phyloP scores from a whole-genome alignment of 2,797 vertebrate genomes.

The Galago senegalensis region DNA sequence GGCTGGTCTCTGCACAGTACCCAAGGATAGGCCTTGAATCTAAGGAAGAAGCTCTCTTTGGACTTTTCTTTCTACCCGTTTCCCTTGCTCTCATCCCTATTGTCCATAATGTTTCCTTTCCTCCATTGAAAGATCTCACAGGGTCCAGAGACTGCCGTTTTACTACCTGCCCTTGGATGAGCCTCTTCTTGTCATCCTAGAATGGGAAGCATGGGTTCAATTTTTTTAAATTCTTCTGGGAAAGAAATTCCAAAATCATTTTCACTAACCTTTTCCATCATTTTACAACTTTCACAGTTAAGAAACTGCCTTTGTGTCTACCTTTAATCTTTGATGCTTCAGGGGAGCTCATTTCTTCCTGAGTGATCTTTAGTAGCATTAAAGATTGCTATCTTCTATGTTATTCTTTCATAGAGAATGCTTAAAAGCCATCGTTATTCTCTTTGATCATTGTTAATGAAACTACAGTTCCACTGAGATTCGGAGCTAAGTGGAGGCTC shows the following conservation, averaged over 20 bases:
- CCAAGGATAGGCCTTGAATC: background rate
- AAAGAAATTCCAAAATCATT: slow-evolving; percentile 32
- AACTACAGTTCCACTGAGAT: background rate
- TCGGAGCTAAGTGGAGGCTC: background rate
- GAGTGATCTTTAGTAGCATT: background rate
- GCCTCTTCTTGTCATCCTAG: background rate
- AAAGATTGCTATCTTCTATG: background rate
- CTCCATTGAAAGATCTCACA: background rate
- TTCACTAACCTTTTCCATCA: background rate
- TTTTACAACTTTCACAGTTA: background rate
- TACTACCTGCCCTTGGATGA: background rate
- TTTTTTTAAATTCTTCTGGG: background rate
- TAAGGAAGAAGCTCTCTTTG: background rate
- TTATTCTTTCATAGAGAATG: background rate
- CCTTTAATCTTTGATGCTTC: background rate
- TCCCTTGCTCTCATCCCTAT: background rate
- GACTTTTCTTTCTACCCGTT: background rate
- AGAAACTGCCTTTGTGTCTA: background rate
- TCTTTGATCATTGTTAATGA: background rate
- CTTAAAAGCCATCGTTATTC: background rate
- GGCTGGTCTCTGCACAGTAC: too few species aligned
- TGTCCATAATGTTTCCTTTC: background rate
- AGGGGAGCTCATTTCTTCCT: background rate
- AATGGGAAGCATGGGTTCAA: background rate
- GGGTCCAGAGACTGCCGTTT: background rate